Evolutionary conservation across 2,888 invertebrate species (phyloP).

Genomic region (Metopia argyrocephala): DNA sequence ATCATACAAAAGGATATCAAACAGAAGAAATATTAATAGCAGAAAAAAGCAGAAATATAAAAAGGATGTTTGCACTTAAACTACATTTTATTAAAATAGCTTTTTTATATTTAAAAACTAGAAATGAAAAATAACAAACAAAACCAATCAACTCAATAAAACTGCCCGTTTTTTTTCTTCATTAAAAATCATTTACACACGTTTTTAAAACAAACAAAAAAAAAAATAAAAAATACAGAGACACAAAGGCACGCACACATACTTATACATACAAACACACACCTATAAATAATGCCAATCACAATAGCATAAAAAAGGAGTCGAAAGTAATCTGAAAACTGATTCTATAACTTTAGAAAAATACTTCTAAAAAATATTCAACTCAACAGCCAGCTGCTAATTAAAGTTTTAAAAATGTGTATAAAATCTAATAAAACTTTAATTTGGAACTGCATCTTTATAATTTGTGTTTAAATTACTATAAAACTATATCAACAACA

Average conservation of each 20-base stretch:
- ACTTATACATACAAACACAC: conserved; percentile 13
- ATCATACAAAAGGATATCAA: too few relatives aligned
- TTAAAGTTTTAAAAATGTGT: neutral
- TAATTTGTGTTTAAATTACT: neutral
- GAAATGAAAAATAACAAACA: neutral
- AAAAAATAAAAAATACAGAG: too few relatives aligned
- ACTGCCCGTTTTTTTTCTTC: conserved; percentile 51
- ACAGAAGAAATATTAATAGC: conserved; percentile 18
- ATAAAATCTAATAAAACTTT: neutral
- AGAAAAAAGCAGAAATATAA: conserved; percentile 16
- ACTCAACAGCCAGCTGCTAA: neutral
- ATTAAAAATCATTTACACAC: neutral
- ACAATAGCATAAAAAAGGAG: conserved; percentile 28
- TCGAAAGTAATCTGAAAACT: neutral
- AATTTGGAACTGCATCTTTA: neutral
- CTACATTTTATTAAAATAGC: too few relatives aligned
- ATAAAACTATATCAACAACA: neutral
- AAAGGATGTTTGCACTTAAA: conserved; percentile 16
- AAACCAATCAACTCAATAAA: conserved; percentile 42
- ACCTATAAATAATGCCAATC: conserved; percentile 1
- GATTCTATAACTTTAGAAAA: too few relatives aligned
- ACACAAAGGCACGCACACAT: conserved; percentile 14
- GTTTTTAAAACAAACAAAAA: neutral
- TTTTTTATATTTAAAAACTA: conserved; percentile 9
- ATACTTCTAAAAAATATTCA: too few relatives aligned